Evolutionary conservation across 2,113 vertebrate genomes (phyloP), one percentile per base, ranked within the genome.

Genomic region (Mormyrus iriodes): DNA sequence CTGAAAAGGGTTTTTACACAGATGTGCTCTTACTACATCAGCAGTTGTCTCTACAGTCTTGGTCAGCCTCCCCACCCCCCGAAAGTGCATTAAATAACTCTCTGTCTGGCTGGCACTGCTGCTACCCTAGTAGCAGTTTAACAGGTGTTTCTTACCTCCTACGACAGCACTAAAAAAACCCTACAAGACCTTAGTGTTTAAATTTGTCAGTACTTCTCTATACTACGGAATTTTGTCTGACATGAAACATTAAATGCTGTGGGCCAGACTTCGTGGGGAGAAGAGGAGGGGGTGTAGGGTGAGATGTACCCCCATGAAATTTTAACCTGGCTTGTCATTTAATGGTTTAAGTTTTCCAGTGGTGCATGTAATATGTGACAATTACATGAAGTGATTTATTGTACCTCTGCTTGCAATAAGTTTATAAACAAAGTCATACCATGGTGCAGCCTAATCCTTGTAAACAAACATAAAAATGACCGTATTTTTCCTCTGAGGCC

Each of bases 381-480:
- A 94, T 96, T 94, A 94, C 92, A 90, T 91, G 92, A 93, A 95
- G 94, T 95, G 94, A 95, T 95, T 95, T 94, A 95, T 95, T 93
- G 94, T 94, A 90, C 92, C 39, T 83, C 21, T 76, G 89, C 83
- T 19, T 27, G 90, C 89, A 90, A 86, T 89, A 86, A 88, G 90
- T 93, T 89, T 90, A 49, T 85, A 91, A 92, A 92, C 91, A 93
- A 91, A 91, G 89, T 90, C 88, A 79, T 88, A 90, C 89, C 61
- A 89, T 55, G 69, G 91, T 89, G 93, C 93, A 92, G 93, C 93
- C 91, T 92, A 89, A 92, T 92, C 93, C 91, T 92, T 93, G 93
- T 94, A 94, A 95, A 95, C 94, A 95, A 94, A 94, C 93, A 92
- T 91, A 94, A 95, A 94, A 93, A 94, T 61, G 88, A 92, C 76